Base-by-base conservation (phyloP, 1,140 invertebrate species). In the Drosophila ambigua region DNA sequence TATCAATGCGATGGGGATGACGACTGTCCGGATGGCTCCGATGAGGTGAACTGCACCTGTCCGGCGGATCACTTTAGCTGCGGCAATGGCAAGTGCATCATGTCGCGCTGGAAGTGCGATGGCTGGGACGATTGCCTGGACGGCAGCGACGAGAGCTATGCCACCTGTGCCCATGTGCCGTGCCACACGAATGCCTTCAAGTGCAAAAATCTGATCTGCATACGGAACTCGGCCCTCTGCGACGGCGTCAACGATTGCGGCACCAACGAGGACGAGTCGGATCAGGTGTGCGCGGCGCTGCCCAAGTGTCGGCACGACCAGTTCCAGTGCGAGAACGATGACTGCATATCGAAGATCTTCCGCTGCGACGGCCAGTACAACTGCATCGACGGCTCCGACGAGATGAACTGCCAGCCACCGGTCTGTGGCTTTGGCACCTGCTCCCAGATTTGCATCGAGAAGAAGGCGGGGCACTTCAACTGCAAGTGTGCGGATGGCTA, bases 1-100 rank as follows among this genome's bases (percentile, higher is more conserved):
- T 91, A 91, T 50, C 74, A 91, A 49, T 91, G 90, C 41, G 1
- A 91, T 77, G 52, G 80, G 92, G 97, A 98, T 50, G 97, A 98
- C 79, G 98, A 99, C 84, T 99, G 98, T 83, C 97, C 97, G 0
- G 98, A 99, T 92, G 96, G 96, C 28, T 97, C 96, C 24, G 98
- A 99, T 91, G 98, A 99, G 92, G 92, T 95, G 0, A 95, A 96
- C 73, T 92, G 93, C 0, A 93, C 96, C 13, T 97, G 97, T 92
- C 98, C 97, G 0, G 97, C 98, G 87, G 98, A 97, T 1, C 98
- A 99, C 90, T 99, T 98, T 92, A 83, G 75, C 48, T 87, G 83
- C 48, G 94, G 92, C 15, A 99, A 99, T 90, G 96, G 97, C 31
- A 98, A 98, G 89, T 99, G 98, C 89, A 97, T 99, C 35, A 97